phyloP scores from a whole-genome alignment of 2,888 invertebrate species.

The Ischnus inquisitorius region DNA sequence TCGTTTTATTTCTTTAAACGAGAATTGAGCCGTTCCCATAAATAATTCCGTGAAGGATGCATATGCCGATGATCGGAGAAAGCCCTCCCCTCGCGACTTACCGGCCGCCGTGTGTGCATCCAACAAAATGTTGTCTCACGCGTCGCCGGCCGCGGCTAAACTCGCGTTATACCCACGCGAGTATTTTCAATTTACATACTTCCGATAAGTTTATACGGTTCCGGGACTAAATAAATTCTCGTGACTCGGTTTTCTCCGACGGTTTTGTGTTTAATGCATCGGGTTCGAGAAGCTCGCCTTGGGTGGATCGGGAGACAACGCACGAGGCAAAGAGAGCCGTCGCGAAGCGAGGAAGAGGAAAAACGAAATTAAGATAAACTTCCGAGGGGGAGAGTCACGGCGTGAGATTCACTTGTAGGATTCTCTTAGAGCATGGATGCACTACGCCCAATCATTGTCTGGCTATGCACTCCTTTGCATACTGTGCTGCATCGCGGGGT shows the following conservation, averaged over 20 bases:
- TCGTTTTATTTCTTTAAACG: slow-evolving; percentile 40
- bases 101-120: slow-evolving; percentile 11
- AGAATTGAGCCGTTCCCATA: slow-evolving; percentile 63
- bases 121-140: slow-evolving; percentile 1
- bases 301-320: background rate
- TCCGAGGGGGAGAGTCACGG: background rate
- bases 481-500: background rate
- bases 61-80: slow-evolving; percentile 17
- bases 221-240: slow-evolving; percentile 54
- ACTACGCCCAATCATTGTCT: slow-evolving; percentile 7
- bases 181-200: slow-evolving; percentile 72
- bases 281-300: slow-evolving; percentile 29
- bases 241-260: slow-evolving; percentile 52
- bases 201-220: slow-evolving; percentile 62
- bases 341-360: background rate
- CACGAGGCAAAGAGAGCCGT: background rate
- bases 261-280: slow-evolving; percentile 45
- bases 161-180: slow-evolving; percentile 62
- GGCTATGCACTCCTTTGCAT: slow-evolving; percentile 22
- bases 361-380: slow-evolving; percentile 46
- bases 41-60: slow-evolving; percentile 61
- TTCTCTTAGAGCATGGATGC: background rate
- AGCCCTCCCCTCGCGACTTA: slow-evolving; percentile 16
- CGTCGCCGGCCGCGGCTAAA: slow-evolving; percentile 32
- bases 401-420: slow-evolving; percentile 33